Conservation (phyloP, 92 coral and sea anemone genomes). For the Chrysogorgia sp. region DNA sequence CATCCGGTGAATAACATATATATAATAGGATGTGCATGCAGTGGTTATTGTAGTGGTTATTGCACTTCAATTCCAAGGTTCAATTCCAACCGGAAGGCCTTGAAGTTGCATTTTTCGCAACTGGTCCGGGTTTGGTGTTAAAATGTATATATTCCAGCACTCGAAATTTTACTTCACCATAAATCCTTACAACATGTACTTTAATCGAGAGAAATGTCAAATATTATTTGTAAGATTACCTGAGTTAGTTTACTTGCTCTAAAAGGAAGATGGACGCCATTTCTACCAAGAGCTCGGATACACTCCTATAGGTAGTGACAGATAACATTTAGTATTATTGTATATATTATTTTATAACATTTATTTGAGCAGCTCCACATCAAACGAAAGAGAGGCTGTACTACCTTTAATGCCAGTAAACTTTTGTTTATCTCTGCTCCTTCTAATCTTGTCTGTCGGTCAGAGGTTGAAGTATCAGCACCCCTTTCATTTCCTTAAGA, state of each 20-base stretch:
- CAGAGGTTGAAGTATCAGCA: constrained; percentile 94
- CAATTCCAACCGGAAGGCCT: too few relatives aligned
- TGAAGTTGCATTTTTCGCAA: too few relatives aligned
- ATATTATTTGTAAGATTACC: constrained; percentile 45
- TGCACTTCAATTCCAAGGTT: too few relatives aligned
- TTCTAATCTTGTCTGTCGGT: constrained; percentile 91
- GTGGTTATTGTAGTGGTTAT: too few relatives aligned
- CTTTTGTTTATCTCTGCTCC: constrained; percentile 99
- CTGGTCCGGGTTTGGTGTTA: too few relatives aligned
- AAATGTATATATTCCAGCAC: too few relatives aligned
- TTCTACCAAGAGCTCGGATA: constrained; percentile 92
- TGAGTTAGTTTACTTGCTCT: constrained; percentile 98
- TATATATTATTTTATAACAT: too few relatives aligned
- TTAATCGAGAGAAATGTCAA: not conserved
- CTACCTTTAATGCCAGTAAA: constrained; percentile 91
- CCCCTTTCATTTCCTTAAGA: constrained; percentile 88
- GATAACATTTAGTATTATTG: not conserved
- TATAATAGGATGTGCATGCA: too few relatives aligned
- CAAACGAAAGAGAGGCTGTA: too few relatives aligned
- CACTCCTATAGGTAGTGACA: constrained; percentile 72
- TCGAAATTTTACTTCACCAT: too few relatives aligned
- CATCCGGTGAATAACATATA: too few relatives aligned
- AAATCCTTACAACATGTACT: not conserved
- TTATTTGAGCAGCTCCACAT: too few relatives aligned
- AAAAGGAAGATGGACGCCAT: constrained; percentile 96